phyloP scores from a whole-genome alignment of 2,113 vertebrate species.

The Todiramphus chloris region DNA sequence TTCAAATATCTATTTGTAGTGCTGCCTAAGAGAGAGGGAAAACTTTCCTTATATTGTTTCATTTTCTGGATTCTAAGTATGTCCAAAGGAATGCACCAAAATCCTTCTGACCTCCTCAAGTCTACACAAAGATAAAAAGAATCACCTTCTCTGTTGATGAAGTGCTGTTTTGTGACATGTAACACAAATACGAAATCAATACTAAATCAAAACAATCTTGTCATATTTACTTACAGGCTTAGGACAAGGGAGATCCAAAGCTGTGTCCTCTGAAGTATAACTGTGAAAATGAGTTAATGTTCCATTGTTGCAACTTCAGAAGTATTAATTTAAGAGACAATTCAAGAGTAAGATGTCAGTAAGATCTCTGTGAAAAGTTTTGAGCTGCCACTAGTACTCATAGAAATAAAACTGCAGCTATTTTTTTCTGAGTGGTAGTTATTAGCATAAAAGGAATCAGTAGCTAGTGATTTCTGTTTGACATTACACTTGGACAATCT shows the following conservation, averaged over 20 bases:
- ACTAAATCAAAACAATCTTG: not conserved
- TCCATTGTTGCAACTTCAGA: not conserved
- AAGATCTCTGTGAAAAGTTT: not conserved
- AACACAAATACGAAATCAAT: not conserved
- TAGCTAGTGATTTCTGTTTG: not conserved
- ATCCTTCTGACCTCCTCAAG: conserved; percentile 42
- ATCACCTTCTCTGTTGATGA: not conserved
- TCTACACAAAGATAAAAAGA: not conserved
- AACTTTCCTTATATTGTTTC: not conserved
- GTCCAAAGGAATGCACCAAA: not conserved
- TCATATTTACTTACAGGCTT: not conserved
- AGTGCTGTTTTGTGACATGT: not conserved
- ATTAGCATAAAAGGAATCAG: accelerated
- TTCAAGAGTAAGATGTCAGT: not conserved
- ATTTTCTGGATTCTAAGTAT: not conserved
- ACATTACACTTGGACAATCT: not conserved
- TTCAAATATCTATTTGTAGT: not conserved
- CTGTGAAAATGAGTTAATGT: not conserved
- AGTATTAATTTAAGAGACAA: not conserved
- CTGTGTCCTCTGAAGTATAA: not conserved
- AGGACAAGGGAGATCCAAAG: not conserved
- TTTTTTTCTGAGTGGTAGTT: not conserved
- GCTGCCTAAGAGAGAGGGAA: conserved; percentile 31
- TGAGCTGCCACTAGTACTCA: not conserved
- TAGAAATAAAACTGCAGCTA: not conserved